Conservation (phyloP, 2,888 invertebrate species). For the Ectropis crepuscularia region DNA sequence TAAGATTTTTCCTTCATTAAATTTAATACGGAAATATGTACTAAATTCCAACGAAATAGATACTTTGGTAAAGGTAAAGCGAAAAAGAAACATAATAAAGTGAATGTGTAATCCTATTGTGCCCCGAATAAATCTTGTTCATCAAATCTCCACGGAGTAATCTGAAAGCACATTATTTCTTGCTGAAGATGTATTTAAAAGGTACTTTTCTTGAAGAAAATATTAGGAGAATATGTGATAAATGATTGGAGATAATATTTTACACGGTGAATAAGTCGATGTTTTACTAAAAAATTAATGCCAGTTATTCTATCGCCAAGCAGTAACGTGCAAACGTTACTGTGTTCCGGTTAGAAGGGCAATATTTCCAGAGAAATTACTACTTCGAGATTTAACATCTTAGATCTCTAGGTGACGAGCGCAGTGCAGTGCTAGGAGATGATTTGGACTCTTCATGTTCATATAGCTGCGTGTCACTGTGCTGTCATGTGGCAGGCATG, state of each 20-base stretch:
- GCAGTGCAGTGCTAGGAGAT: too few relatives aligned
- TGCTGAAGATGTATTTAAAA: constrained; percentile 48
- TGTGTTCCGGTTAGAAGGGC: too few relatives aligned
- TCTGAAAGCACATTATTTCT: constrained; percentile 46
- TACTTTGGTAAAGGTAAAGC: constrained; percentile 13
- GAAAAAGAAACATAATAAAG: constrained; percentile 22
- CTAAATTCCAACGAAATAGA: constrained; percentile 12
- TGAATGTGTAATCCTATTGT: constrained; percentile 48
- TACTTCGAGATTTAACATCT: too few relatives aligned
- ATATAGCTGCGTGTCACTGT: too few relatives aligned
- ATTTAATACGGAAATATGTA: constrained; percentile 18
- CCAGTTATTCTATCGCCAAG: too few relatives aligned
- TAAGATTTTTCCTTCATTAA: constrained; percentile 27
- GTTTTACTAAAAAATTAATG: too few relatives aligned
- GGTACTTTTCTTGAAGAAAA: constrained; percentile 60
- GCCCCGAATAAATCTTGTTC: constrained; percentile 49
- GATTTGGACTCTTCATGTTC: too few relatives aligned
- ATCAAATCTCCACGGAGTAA: constrained; percentile 45
- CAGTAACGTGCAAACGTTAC: too few relatives aligned
- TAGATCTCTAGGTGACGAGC: too few relatives aligned
- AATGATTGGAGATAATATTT: constrained; percentile 47
- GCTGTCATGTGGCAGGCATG: too few relatives aligned
- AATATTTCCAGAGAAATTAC: too few relatives aligned
- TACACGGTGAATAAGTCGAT: background rate
- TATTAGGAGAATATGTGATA: constrained; percentile 67